Evolutionary conservation across 2,113 vertebrate species (phyloP).

Genomic region (Bothrops jararaca): DNA sequence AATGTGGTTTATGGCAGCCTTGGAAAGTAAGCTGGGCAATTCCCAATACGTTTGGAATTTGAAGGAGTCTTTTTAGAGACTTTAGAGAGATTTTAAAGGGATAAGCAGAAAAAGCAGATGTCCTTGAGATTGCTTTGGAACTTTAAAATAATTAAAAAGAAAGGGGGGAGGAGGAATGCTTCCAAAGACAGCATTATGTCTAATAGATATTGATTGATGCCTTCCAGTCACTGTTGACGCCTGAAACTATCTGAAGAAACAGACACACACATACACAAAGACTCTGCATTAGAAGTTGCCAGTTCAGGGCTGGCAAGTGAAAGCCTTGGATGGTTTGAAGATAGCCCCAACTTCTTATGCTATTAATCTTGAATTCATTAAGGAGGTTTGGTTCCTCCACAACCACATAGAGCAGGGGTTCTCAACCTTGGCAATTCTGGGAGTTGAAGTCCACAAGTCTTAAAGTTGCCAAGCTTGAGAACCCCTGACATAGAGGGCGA

Average conservation of each 20-base stretch:
- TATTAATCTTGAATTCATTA: slow-evolving; percentile 32
- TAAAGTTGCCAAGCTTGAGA: no score
- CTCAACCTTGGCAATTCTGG: no score
- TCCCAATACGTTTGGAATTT: slow-evolving; percentile 7
- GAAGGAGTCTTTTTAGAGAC: slow-evolving; percentile 4
- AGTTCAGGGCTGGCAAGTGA: background rate
- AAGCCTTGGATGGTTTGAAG: background rate
- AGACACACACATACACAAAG: background rate
- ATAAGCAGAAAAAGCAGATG: background rate
- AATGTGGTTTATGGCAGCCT: background rate
- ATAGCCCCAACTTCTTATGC: background rate
- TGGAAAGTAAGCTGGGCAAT: slow-evolving; percentile 10
- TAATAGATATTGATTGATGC: background rate
- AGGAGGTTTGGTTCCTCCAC: background rate
- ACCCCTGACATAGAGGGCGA: no score
- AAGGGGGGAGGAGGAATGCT: background rate
- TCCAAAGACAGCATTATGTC: background rate
- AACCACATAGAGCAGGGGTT: background rate
- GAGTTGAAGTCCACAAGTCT: no score
- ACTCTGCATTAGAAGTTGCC: background rate
- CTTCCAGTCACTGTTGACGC: background rate
- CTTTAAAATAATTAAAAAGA: slow-evolving; percentile 36
- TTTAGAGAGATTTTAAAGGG: background rate
- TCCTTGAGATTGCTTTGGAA: slow-evolving; percentile 18
- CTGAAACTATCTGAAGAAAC: background rate